These are phyloP conservation scores for Clarias laeviceps DNA, from an alignment of 2,797 vertebrate genomes.

Conservation along the genomic window DNA sequence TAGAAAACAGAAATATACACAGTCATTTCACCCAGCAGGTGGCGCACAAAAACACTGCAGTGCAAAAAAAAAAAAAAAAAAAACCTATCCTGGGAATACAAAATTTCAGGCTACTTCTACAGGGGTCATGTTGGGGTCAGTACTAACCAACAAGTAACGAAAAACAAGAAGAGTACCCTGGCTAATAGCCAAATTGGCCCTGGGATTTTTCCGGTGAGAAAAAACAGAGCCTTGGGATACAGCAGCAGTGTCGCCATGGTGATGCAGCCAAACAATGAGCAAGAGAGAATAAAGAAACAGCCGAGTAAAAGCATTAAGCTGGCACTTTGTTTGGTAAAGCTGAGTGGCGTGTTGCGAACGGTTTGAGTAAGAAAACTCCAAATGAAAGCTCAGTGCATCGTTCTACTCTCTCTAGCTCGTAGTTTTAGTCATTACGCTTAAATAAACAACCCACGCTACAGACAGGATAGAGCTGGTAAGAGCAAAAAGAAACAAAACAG, in stretches of 20 bases:
- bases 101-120: conserved; percentile 21
- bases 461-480: not conserved
- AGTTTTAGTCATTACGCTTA: conserved; percentile 14
- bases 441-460: conserved; percentile 24
- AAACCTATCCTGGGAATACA: conserved; percentile 7
- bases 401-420: not conserved
- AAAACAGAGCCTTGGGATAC: conserved; percentile 18
- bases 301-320: conserved; percentile 50
- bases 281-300: conserved; percentile 43
- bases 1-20: conserved; percentile 58
- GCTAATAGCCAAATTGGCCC: conserved; percentile 14
- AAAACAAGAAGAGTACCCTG: not conserved
- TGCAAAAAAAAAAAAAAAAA: not conserved
- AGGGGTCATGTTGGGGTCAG: conserved; percentile 32
- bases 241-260: conserved; percentile 21
- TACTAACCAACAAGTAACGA: not conserved
- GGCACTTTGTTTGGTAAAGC: not conserved
- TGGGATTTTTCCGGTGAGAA: conserved; percentile 24
- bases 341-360: not conserved
- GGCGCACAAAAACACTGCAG: conserved; percentile 33
- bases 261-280: conserved; percentile 3
- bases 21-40: conserved; percentile 44
- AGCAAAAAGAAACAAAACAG: conserved; percentile 12
- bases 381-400: conserved; percentile 45
- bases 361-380: conserved; percentile 41